Evolutionary conservation across 2,888 invertebrate genomes (phyloP).

Genomic region (Conchocele bisecta): DNA sequence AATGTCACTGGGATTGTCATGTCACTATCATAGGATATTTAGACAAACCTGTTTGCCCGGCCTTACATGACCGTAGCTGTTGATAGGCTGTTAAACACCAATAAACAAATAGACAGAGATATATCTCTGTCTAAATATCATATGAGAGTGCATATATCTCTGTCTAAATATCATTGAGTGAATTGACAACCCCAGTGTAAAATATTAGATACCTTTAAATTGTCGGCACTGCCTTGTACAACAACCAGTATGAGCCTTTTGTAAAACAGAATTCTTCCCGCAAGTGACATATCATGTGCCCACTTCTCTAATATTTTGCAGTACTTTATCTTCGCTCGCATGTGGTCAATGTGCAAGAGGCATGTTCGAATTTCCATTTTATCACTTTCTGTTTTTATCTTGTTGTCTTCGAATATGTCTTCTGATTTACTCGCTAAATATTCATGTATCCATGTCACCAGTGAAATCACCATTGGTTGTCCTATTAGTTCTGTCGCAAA

Average conservation of each 20-base stretch:
- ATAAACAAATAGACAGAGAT: too few relatives aligned
- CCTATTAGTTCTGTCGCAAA: slow-evolving; percentile 43
- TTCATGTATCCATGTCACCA: slow-evolving; percentile 53
- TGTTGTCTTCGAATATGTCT: neutral
- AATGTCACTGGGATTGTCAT: too few relatives aligned
- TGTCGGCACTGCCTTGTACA: slow-evolving; percentile 63
- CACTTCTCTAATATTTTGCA: slow-evolving; percentile 73
- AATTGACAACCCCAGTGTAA: too few relatives aligned
- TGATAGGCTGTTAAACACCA: too few relatives aligned
- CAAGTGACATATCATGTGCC: slow-evolving; percentile 65
- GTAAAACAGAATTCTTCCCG: slow-evolving; percentile 69
- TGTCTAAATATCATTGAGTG: too few relatives aligned
- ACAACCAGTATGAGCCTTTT: slow-evolving; percentile 70
- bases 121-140: too few relatives aligned
- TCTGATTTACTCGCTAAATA: slow-evolving; percentile 16
- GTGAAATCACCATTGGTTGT: slow-evolving; percentile 60
- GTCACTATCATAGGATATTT: too few relatives aligned
- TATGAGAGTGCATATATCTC: too few relatives aligned
- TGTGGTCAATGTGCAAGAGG: slow-evolving; percentile 75
- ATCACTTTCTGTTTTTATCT: neutral
- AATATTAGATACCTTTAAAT: slow-evolving; percentile 71
- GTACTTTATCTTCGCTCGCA: slow-evolving; percentile 73
- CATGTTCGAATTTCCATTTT: slow-evolving; percentile 46
- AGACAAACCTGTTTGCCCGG: too few relatives aligned
- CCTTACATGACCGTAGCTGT: too few relatives aligned